Evolutionary conservation across 2,113 vertebrate species (phyloP).

Genomic region (Indicator maculatus): DNA sequence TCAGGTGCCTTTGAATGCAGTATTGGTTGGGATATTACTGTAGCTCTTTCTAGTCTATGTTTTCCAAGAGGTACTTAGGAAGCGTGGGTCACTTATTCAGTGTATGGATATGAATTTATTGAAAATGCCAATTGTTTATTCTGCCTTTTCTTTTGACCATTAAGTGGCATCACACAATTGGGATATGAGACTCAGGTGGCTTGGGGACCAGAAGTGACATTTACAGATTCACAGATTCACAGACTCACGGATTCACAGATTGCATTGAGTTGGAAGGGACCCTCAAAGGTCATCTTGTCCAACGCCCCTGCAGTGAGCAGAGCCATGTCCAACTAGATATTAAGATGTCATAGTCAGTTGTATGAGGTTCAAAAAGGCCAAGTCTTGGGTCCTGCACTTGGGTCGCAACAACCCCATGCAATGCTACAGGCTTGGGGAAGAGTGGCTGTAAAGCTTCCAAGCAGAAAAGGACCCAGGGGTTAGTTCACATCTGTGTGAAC

Average conservation of each 20-base stretch:
- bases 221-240: neutral
- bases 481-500: too few species aligned
- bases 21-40: neutral
- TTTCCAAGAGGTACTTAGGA: neutral
- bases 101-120: slow-evolving; percentile 4
- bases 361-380: too few species aligned
- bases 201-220: slow-evolving; percentile 13
- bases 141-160: slow-evolving; percentile 48
- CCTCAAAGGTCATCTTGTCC: too few species aligned
- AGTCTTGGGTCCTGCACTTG: too few species aligned
- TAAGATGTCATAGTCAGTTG: too few species aligned
- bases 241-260: neutral
- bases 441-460: too few species aligned
- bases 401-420: too few species aligned
- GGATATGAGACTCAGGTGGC: neutral
- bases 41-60: neutral
- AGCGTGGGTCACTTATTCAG: neutral
- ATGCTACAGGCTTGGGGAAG: too few species aligned
- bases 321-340: too few species aligned
- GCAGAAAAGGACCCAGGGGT: too few species aligned
- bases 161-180: slow-evolving; percentile 43
- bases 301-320: too few species aligned
- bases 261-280: too few species aligned
- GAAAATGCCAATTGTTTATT: slow-evolving; percentile 23
- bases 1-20: neutral